These are phyloP conservation scores for Gallinago stenura DNA, from an alignment of 2,797 vertebrate genomes.

Conservation along the genomic window DNA sequence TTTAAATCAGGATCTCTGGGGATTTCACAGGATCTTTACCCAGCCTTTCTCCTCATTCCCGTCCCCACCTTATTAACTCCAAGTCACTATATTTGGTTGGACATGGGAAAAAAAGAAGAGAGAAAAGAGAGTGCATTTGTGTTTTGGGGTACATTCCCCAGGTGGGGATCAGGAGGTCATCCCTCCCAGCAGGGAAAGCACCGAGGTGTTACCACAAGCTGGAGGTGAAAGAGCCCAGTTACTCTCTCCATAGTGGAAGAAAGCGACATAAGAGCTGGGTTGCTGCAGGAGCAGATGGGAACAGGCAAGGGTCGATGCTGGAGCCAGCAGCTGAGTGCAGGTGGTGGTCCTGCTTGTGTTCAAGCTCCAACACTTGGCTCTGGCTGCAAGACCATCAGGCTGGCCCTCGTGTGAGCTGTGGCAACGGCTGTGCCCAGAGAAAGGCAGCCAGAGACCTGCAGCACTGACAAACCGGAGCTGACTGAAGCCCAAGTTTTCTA, in stretches of 20 bases:
- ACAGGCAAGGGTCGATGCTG: background rate
- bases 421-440: background rate
- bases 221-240: background rate
- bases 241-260: background rate
- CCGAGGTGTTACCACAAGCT: background rate
- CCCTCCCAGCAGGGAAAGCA: fast-evolving
- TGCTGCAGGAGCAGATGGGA: constrained; percentile 7
- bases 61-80: background rate
- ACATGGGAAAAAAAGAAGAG: background rate
- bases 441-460: background rate
- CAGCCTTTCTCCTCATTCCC: background rate
- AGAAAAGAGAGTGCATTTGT: background rate
- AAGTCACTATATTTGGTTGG: background rate
- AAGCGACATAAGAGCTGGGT: fast-evolving
- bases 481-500: background rate
- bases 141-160: background rate
- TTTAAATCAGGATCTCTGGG: background rate
- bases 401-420: fast-evolving
- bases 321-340: background rate
- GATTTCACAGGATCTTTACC: background rate
- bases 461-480: background rate
- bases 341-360: background rate
- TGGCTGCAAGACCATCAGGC: background rate
- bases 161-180: background rate
- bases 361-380: background rate